Conservation (phyloP, 2,113 vertebrate species). For the Macquaria australasica region DNA sequence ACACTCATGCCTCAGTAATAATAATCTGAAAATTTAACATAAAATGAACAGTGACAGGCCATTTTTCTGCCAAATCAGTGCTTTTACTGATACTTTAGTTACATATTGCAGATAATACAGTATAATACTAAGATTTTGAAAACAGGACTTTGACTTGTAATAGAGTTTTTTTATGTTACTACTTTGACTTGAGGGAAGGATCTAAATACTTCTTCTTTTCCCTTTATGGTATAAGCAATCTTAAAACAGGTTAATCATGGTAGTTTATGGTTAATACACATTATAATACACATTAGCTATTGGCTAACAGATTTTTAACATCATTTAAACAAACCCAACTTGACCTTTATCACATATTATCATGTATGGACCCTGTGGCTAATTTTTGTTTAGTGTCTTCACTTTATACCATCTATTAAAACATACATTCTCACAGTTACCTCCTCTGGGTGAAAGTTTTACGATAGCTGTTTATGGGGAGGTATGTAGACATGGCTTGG, state of each 20-base stretch:
- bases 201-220: background rate
- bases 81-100: background rate
- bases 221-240: background rate
- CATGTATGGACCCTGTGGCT: no score
- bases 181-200: no score
- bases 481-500: conserved; percentile 67
- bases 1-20: background rate
- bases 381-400: background rate
- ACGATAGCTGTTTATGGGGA: conserved; percentile 38
- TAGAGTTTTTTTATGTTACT: no score
- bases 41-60: background rate
- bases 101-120: background rate
- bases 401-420: background rate
- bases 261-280: background rate
- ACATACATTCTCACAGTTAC: conserved; percentile 26
- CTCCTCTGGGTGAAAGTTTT: conserved; percentile 47
- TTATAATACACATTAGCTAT: background rate
- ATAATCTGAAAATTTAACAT: background rate
- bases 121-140: background rate
- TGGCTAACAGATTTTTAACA: background rate
- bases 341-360: background rate
- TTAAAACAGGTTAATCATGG: background rate
- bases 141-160: background rate
- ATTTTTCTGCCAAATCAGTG: background rate
- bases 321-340: background rate